phyloP scores from a whole-genome alignment of 2,113 vertebrate species.

The Benitochromis conjunctus region DNA sequence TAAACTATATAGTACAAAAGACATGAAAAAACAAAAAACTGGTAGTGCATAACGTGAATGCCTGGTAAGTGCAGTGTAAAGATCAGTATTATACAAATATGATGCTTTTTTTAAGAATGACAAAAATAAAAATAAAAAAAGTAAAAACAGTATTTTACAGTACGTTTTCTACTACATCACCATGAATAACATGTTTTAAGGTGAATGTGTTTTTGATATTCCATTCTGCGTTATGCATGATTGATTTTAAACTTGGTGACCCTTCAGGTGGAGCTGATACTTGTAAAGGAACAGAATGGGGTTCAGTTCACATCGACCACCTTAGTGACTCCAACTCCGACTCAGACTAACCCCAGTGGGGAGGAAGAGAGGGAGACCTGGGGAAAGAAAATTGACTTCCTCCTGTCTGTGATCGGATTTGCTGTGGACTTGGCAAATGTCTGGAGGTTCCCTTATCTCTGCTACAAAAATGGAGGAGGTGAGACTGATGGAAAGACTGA shows the following conservation, averaged over 20 bases:
- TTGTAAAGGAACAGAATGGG: slow-evolving; percentile 88
- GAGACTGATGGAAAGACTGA: slow-evolving; percentile 18
- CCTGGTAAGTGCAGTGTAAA: background rate
- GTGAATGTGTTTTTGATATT: background rate
- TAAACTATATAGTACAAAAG: background rate
- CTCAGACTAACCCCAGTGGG: slow-evolving; percentile 50
- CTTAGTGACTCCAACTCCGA: slow-evolving; percentile 62
- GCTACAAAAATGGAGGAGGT: slow-evolving; percentile 92
- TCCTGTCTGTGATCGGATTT: slow-evolving; percentile 86
- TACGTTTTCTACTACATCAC: background rate
- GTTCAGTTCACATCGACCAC: slow-evolving; percentile 83
- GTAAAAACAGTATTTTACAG: background rate
- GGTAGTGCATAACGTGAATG: background rate
- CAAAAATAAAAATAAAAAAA: background rate
- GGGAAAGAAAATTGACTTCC: slow-evolving; percentile 89
- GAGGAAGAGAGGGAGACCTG: slow-evolving; percentile 83
- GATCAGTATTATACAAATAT: background rate
- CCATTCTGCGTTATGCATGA: background rate
- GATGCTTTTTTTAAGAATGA: background rate
- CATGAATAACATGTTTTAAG: background rate
- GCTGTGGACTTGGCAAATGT: slow-evolving; percentile 88
- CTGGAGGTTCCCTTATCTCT: slow-evolving; percentile 89
- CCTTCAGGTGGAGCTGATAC: slow-evolving; percentile 78
- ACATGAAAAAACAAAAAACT: background rate
- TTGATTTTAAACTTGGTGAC: background rate